phyloP scores from a whole-genome alignment of 2,113 vertebrate genomes.

The Cebus imitator region DNA sequence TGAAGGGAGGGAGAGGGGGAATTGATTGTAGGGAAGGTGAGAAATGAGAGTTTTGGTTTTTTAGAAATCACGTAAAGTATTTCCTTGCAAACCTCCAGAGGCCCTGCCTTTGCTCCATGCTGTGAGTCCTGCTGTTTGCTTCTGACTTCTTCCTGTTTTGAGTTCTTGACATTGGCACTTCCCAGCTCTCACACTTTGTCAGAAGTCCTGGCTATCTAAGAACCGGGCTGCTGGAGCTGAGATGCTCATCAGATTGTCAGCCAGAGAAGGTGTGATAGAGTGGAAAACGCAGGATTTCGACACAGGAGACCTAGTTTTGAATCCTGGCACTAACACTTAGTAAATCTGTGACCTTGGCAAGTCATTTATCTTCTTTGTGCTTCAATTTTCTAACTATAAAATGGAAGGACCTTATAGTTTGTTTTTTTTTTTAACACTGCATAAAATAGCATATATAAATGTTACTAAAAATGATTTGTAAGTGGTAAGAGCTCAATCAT shows the following conservation, averaged over 20 bases:
- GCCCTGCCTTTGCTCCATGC: not conserved
- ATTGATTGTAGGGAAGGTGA: not conserved
- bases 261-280: not conserved
- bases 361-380: not conserved
- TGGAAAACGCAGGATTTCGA: not conserved
- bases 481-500: not conserved
- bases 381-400: slow-evolving; percentile 30
- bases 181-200: not conserved
- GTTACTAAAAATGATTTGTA: not conserved
- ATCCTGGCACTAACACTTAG: not conserved
- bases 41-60: not conserved
- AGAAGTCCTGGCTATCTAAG: not conserved
- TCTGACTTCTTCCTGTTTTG: not conserved
- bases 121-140: not conserved
- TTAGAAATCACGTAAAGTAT: not conserved
- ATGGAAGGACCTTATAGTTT: not conserved
- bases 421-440: not conserved
- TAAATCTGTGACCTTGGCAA: slow-evolving; percentile 14
- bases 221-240: not conserved
- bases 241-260: not conserved
- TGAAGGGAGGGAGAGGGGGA: not conserved
- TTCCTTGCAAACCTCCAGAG: not conserved
- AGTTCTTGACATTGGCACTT: not conserved
- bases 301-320: not conserved
- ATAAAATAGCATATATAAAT: not conserved